phyloP scores from a whole-genome alignment of 2,113 vertebrate species.

The Pterocles gutturalis region DNA sequence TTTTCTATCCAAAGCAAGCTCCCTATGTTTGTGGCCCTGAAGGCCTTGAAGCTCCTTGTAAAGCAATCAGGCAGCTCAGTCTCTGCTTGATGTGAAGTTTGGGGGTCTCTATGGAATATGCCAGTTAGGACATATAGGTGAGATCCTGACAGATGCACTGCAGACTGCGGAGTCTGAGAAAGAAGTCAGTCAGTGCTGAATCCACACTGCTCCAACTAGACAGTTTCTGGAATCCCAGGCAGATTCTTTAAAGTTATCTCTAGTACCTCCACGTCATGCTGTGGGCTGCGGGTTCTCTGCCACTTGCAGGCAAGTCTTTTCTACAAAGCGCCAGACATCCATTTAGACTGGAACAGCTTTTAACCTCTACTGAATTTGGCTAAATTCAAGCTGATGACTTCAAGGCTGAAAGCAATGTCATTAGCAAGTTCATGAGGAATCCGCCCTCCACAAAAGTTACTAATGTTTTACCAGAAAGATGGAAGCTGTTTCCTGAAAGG shows the following conservation, averaged over 20 bases:
- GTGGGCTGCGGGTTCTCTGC: neutral
- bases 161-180: neutral
- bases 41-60: neutral
- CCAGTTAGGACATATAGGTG: neutral
- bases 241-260: neutral
- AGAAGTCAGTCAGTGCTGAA: neutral
- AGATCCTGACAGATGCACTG: neutral
- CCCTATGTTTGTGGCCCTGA: neutral
- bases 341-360: conserved; percentile 21
- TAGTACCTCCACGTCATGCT: neutral
- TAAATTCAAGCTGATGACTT: neutral
- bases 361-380: neutral
- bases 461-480: conserved; percentile 46
- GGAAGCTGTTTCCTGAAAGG: conserved; percentile 36
- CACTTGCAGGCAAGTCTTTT: neutral
- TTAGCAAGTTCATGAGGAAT: conserved; percentile 49
- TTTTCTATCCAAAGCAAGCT: neutral
- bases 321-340: neutral
- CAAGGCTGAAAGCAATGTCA: conserved; percentile 16
- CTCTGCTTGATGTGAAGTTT: neutral
- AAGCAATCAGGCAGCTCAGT: neutral
- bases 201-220: neutral
- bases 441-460: neutral
- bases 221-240: neutral
- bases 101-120: neutral